Base-by-base conservation (phyloP, 2,113 vertebrate genomes). In the Periophthalmodon schlosseri region DNA sequence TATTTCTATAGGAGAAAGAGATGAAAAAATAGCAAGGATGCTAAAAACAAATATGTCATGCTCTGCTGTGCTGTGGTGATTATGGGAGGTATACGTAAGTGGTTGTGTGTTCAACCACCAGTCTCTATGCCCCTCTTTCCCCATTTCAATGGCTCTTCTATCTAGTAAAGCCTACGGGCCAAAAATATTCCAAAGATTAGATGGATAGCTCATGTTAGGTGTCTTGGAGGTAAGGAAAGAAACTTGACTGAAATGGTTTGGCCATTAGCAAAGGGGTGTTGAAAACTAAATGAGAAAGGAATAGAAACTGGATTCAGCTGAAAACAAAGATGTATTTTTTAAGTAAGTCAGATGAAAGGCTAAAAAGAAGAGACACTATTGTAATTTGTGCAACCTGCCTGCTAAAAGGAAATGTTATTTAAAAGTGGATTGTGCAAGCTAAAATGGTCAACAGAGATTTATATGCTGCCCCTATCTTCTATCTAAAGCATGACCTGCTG, bases 401-500 rank as follows among this genome's bases (percentile, higher is more conserved):
- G 16, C 60, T 63, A 8, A 33, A 63, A 63, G n/a, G 11, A 58
- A 36, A 20, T 34, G 33, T 8, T 36, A 36, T 16, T 64, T 34
- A 16, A 20, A 60, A 34, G 16, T 16, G 12, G 23, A 28, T 13
- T 61, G 58, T 61, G 24, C 24, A 28, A 63, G n/a, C 36, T 18
- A 65, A 39, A 39, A 13, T 11, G 20, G 34, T 65, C 16, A 44
- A 39, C n/a, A 65, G 34, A 39, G 63, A 39, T 65, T 39, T 65
- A 65, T 20, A n/a, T 65, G 34, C 63, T n/a, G 34, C 20, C 1
- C 34, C 34, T 39, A 44, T 65, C 44, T 75, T 80, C 20, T 66
- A 74, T 63, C 63, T 44, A 18, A 36, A n/a, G 54, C 21, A 23
- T 73, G 70, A 79, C 80, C 73, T 18, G 34, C 46, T 82, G 86